Base-by-base conservation (phyloP, 64 coral and sea anemone genomes). In the Pachyseris speciosa region DNA sequence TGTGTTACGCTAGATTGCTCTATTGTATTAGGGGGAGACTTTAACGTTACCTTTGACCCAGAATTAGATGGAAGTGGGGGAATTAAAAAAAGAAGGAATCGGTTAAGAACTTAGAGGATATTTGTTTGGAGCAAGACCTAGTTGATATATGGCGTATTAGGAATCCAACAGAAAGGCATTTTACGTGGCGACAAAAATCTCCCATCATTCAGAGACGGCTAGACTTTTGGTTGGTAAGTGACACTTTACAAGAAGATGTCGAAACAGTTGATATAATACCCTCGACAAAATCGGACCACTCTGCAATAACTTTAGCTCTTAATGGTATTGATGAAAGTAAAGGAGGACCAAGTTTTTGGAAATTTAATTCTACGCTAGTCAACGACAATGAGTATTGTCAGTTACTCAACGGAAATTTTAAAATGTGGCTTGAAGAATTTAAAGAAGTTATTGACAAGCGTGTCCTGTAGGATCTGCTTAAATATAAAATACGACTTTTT, bases 401-500 rank as follows among this genome's bases (percentile, higher is more conserved):
- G 20, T 12, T 84, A 8, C 71, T 91, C 27, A 28, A 69, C 3
- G 19, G 20, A 38, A 58, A 31, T 20, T 58, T 64, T 24, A 40
- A 80, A 22, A 26, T 53, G 5, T 74, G 89, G 65, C 43, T 84
- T 12, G 43, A 63, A 2, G 52, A 89, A 42, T 42, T 44, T 44
- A 77, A 66, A 38, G 72, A 90, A 25, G 52, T 71, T 25, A 6
- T 16, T 13, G 89, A 91, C 70, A 71, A 71, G 37, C 67, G 77
- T 71, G 22, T 91, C 15, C 31, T 69, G 25, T 83, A 78, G 89
- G 65, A 91, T 40, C 59, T 80, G 36, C 20, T 91, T 16, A 91
- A 91, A 42, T 90, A 80, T 51, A 90, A 81, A 66, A 90, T 90
- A 37, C 73, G 86, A 64, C 63, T 67, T 24, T 48, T 24, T 42